Percentiles rank a stretch among this genome's conserved stretches.
These are phyloP conservation scores for Nymphalis polychloros DNA, from an alignment of 2,888 invertebrate species.

Conservation along the genomic window DNA sequence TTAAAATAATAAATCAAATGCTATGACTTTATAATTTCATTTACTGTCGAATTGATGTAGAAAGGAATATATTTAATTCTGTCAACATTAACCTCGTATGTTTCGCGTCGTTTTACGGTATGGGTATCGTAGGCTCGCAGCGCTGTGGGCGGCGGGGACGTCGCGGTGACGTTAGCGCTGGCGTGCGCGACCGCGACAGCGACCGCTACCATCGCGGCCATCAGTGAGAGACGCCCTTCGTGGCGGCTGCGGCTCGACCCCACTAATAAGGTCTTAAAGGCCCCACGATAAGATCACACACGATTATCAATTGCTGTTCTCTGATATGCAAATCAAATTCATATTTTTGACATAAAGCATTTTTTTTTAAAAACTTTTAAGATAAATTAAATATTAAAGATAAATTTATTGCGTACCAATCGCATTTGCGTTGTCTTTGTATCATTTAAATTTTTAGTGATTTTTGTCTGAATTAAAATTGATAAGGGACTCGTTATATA, in stretches of 20 bases:
- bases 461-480: no score
- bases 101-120: conserved; percentile 20
- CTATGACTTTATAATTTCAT: no score
- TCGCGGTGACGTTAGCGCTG: conserved; percentile 67
- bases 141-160: conserved; percentile 55
- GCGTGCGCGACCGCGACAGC: conserved; percentile 72
- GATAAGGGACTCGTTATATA: no score
- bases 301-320: conserved; percentile 37
- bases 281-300: conserved; percentile 25
- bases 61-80: background rate
- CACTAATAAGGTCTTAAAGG: conserved; percentile 88
- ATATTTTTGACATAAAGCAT: background rate
- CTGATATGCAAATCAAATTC: background rate
- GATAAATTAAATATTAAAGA: no score
- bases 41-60: no score
- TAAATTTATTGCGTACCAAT: no score
- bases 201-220: conserved; percentile 76
- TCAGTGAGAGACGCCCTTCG: conserved; percentile 91
- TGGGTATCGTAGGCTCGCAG: conserved; percentile 56
- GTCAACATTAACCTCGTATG: background rate
- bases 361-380: no score
- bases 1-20: no score
- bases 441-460: no score
- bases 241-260: conserved; percentile 96
- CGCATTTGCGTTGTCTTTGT: no score